These are phyloP conservation scores for Rattus norvegicus DNA, from an alignment of 2,113 vertebrate species.

Conservation along the genomic window DNA sequence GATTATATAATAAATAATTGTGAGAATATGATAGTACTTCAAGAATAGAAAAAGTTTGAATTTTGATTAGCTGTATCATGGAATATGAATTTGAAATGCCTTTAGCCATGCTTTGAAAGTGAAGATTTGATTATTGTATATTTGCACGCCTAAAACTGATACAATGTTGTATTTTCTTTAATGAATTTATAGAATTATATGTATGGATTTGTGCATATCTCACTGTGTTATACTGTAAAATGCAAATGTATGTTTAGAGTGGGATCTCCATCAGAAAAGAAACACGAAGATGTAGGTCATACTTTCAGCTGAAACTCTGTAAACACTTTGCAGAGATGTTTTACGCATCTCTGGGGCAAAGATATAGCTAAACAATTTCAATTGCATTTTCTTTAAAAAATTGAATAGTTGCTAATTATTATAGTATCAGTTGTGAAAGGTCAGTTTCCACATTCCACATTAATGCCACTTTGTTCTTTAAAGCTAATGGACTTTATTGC, in stretches of 20 bases:
- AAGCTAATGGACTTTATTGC: not conserved
- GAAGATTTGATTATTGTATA: not conserved
- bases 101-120: not conserved
- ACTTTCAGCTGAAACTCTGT: not conserved
- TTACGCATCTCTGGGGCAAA: not conserved
- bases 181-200: constrained; percentile 1
- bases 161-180: not conserved
- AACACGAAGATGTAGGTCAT: constrained; percentile 3
- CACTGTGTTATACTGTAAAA: not conserved
- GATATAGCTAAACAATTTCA: not conserved
- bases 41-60: not conserved
- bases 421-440: not conserved
- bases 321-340: not conserved
- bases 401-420: constrained; percentile 34
- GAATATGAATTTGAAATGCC: not conserved
- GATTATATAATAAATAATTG: constrained; percentile 6
- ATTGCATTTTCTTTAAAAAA: constrained; percentile 47
- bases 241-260: not conserved
- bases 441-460: not conserved
- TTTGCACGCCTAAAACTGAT: not conserved
- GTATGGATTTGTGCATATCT: not conserved
- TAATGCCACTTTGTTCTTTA: not conserved
- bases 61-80: not conserved
- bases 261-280: not conserved
- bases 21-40: not conserved